These are phyloP conservation scores for Engraulis encrasicolus DNA, from an alignment of 2,113 vertebrate species.

Conservation along the genomic window DNA sequence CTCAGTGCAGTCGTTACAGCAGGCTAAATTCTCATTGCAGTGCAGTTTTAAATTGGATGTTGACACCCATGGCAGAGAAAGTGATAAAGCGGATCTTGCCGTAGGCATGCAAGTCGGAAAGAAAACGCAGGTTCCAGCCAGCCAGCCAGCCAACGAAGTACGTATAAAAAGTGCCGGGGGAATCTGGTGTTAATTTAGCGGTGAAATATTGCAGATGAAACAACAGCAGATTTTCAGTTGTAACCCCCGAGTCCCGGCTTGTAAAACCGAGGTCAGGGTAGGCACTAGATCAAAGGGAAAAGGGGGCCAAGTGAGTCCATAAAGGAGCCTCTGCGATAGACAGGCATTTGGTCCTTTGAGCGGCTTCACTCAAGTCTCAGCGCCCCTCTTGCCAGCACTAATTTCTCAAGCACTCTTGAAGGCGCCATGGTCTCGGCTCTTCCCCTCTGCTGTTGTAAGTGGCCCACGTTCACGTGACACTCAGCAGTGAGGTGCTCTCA, in stretches of 20 bases:
- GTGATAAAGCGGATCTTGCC: not conserved
- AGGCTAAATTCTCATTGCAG: conserved; percentile 4
- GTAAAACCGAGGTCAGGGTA: not conserved
- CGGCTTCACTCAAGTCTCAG: not conserved
- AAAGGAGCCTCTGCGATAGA: not conserved
- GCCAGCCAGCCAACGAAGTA: no score
- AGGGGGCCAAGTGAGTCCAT: not conserved
- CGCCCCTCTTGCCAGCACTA: not conserved
- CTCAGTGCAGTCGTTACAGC: not conserved
- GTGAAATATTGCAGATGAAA: not conserved
- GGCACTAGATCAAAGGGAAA: not conserved
- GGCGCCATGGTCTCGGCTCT: not conserved
- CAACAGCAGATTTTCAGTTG: not conserved
- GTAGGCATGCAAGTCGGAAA: not conserved
- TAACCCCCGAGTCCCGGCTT: not conserved
- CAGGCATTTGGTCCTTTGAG: not conserved
- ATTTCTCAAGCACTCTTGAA: conserved; percentile 10
- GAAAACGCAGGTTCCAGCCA: not conserved
- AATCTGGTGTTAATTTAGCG: conserved; percentile 1
- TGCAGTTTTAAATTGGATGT: not conserved
- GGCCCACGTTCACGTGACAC: no score
- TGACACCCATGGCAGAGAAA: not conserved
- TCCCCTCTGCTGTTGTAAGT: no score
- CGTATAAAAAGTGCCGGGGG: not conserved
- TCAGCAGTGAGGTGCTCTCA: no score